Evolutionary conservation across 2,113 vertebrate genomes (phyloP).

Genomic region (Chamaetylas fuelleborni): DNA sequence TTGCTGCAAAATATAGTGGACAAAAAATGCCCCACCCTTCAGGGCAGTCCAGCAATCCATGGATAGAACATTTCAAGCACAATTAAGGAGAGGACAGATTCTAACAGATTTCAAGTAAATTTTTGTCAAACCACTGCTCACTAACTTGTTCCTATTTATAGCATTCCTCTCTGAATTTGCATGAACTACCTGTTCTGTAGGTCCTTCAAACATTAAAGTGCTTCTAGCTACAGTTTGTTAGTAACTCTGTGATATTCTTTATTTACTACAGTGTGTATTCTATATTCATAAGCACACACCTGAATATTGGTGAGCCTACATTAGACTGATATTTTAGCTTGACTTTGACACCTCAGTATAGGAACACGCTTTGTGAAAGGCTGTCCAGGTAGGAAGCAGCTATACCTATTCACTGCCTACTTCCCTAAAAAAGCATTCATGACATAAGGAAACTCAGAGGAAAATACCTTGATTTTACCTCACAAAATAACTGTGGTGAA

Average conservation of each 20-base stretch:
- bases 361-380: neutral
- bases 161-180: neutral
- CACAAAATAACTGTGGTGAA: neutral
- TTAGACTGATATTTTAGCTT: neutral
- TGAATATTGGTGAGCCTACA: neutral
- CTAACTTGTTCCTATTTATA: neutral
- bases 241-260: neutral
- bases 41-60: neutral
- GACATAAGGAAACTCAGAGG: neutral
- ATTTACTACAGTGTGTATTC: neutral
- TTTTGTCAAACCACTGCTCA: neutral
- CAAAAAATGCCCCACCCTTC: accelerated
- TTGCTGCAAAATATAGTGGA: neutral
- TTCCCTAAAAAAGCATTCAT: conserved; percentile 1
- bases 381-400: neutral
- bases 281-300: neutral
- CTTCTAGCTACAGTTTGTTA: neutral
- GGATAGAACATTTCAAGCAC: neutral
- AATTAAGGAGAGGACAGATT: neutral
- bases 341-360: neutral
- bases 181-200: neutral
- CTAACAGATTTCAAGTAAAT: neutral
- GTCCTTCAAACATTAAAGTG: neutral
- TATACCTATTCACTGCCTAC: neutral
- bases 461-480: neutral